Evolutionary conservation across 2,797 vertebrate species (phyloP), one percentile per base, ranked within the genome.

Genomic region (Nothura maculosa): DNA sequence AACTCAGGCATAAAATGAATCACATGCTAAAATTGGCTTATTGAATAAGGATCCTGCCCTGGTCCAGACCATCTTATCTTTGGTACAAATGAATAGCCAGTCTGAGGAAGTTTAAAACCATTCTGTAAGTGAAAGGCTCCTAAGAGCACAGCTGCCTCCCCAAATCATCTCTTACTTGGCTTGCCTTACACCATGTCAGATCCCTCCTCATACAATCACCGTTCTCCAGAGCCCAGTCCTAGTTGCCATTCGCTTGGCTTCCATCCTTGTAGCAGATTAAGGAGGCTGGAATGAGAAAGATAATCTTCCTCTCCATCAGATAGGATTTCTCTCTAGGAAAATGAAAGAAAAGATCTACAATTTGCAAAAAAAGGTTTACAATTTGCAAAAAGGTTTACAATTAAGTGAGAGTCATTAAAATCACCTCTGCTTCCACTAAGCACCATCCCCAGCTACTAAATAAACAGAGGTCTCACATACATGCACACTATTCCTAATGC

Each of bases 371-470:
- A 32, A 16, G 42, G 12, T 50, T 40, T 84, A 50, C 48, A 50
- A 24, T 36, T 77, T 0, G 1, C 18, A 3, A 76, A 70, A 32
- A 16, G 42, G 12, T 50, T 40, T 84, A 50, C 48, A 50, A 24
- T 36, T 77, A 62, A 55, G 42, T n/a, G 20, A 40, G 36, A 66
- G 30, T 43, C 58, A 42, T 82, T 61, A 50, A 36, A 60, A 36
- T 16, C 62, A 24, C 17, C 80, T 90, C 90, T 75, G 38, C 19
- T 80, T 92, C 90, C 42, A 72, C 28, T 68, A 45, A 1, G 5
- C 21, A 47, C 27, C 24, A n/a, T 75, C 48, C 74, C 74, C 57
- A 78, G 19, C 85, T 85, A 85, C 81, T 75, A 85, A 85, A 79
- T 60, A 88, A 94, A 89, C 30, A 86, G 40, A 81, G 52, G 40